Percentiles rank a stretch among this genome's conserved stretches.
phyloP scores from a whole-genome alignment of 2,113 vertebrate genomes.

The Morone chrysops region DNA sequence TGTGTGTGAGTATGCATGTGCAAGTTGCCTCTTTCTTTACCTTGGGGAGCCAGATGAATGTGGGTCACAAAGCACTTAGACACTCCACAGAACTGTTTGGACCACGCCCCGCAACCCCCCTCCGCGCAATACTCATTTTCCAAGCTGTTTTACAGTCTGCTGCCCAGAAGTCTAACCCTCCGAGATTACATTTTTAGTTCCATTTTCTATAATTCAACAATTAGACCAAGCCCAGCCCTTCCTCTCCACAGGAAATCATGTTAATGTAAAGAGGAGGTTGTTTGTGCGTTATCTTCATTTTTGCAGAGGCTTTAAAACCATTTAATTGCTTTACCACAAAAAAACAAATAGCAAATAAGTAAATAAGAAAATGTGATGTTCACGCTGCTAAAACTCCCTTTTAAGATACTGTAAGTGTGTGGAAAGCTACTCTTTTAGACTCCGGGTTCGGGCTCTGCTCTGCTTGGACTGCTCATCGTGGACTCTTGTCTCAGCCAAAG shows the following conservation, averaged over 20 bases:
- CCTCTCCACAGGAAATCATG: slow-evolving; percentile 45
- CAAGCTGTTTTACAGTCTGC: slow-evolving; percentile 51
- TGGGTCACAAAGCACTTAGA: slow-evolving; percentile 77
- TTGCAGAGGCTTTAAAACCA: slow-evolving; percentile 13
- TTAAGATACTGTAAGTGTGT: not conserved
- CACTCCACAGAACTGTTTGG: slow-evolving; percentile 64
- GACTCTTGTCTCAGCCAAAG: slow-evolving; percentile 40
- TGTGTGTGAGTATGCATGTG: not conserved
- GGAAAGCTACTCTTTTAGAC: not conserved
- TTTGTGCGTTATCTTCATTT: slow-evolving; percentile 12
- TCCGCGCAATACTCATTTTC: slow-evolving; percentile 19
- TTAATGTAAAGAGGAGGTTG: slow-evolving; percentile 18
- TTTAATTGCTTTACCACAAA: not conserved
- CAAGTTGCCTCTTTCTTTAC: slow-evolving; percentile 60
- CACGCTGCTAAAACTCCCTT: not conserved
- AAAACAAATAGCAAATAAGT: not conserved
- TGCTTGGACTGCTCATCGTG: slow-evolving; percentile 15
- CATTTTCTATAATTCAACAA: slow-evolving; percentile 74
- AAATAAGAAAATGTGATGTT: not conserved
- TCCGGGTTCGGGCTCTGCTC: not conserved
- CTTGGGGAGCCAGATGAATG: slow-evolving; percentile 62
- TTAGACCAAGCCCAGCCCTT: slow-evolving; percentile 47
- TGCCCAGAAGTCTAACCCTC: slow-evolving; percentile 49
- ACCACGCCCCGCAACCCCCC: not conserved
- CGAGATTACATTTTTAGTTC: slow-evolving; percentile 69